Base-by-base conservation (phyloP, 2,888 invertebrate genomes). In the Nesidiocoris tenuis region DNA sequence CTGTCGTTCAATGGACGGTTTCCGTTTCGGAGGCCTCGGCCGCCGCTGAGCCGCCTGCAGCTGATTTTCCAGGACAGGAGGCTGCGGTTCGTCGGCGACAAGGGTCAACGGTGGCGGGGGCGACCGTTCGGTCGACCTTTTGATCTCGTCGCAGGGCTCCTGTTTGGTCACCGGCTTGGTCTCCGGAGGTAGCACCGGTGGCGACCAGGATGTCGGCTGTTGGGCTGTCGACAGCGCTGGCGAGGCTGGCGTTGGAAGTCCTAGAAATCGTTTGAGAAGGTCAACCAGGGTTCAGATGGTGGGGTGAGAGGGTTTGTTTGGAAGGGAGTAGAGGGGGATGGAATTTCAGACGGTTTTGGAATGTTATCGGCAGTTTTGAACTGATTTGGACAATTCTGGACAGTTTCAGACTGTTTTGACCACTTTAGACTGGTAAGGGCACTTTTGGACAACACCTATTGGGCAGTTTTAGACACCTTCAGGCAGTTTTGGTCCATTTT, bases 181-280 rank as follows among this genome's bases (percentile, higher is more conserved):
- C 18, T 74, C 64, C 19, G 56, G 56, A 24, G 56, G 56, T 21
- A 72, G n/a, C 25, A 67, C 77, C 64, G 79, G 80, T 63, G 79
- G 81, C 67, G 78, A 80, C 80, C 78, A 80, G 72, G 64, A 64
- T 19, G 74, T 77, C 5, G 78, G 78, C 64, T 80, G 79, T 54
- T 78, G 39, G 0, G 80, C 80, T 1, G 80, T 80, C n/a, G 80
- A 79, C 84, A 81, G 84, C 82, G 80, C 81, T 24, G 81, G 80
- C 18, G 80, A 77, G 2, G 81, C 79, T 16, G 81, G 80, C n/a
- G 81, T 80, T n/a, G 81, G 79, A 75, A 80, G 77, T n/a, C 81
- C 81, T 77, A 56, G 24, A 61, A 63, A 23, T 21, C 16, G 3
- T 1, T 16, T 22, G 1, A 21, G 22, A 63, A 16, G 3, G 17